Evolutionary conservation across 2,888 invertebrate genomes (phyloP), one percentile per base, ranked within the genome.

Genomic region (Pedicia rivosa): DNA sequence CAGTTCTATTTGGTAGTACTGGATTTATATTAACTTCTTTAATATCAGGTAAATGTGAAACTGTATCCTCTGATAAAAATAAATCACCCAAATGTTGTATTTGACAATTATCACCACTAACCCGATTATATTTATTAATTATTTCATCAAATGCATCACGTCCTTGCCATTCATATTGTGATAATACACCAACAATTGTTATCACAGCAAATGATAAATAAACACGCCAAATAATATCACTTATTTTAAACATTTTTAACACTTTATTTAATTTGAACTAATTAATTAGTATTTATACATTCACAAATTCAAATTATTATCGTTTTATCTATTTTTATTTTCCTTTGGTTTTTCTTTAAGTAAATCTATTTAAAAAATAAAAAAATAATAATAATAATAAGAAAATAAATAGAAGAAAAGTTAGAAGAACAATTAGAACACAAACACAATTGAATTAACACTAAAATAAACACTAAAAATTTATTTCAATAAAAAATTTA

Each of bases 1-100:
- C 84, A 0, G 95, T 94, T 50, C 95, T 73, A 63, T 97, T 97
- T 1, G 90, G 90, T 51, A 88, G 90, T 35, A 94, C 75, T 8
- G 92, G 86, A 65, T 94, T 91, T 37, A 91, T 84, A 51, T 91
- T 88, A 42, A 92, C 77, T 53, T 92, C 87, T 59, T 91, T 90
- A 42, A 91, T 86, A 51, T 91, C 87, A 0, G 92, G 92, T 44
- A 82, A 68, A 55, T 94, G 94, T 0, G 94, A 88, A 2, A 97
- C 79, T 0, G 86, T 68, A 45, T 87, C 84, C 35, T 74, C 70
- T 0, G 87, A 82, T 40, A 95, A 64, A 54, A 79, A 84, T 16
- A 97, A 64, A 48, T 92, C 86, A 37, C 76, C 75, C 13, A 79
- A 64, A 53, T 88, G 84, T 48, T 83, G 80, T 40, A 92, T 87